A percentile compares a stretch with the other conserved stretches of the same genome.
These are phyloP conservation scores for Gephyroberyx darwinii DNA, from an alignment of 2,797 vertebrate species.

Conservation along the genomic window DNA sequence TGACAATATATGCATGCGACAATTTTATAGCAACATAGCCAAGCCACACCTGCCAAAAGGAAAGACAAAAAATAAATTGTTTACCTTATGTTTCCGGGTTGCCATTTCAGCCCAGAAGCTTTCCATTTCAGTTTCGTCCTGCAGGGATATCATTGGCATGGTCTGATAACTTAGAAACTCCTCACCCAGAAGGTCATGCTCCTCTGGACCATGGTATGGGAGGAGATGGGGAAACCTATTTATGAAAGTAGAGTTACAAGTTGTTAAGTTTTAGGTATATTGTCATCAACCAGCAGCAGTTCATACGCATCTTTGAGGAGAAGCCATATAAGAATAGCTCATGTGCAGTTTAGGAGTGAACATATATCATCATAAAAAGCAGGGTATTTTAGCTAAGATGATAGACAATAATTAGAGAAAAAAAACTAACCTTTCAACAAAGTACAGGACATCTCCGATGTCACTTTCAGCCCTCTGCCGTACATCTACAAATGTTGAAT, in stretches of 20 bases:
- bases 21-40: too few species aligned
- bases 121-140: slow-evolving; percentile 22
- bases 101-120: slow-evolving; percentile 38
- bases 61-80: neutral
- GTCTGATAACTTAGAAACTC: slow-evolving; percentile 36
- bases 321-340: slow-evolving; percentile 13
- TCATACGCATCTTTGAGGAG: slow-evolving; percentile 1
- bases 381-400: slow-evolving; percentile 5
- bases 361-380: neutral
- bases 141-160: slow-evolving; percentile 15
- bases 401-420: slow-evolving; percentile 9
- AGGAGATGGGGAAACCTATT: slow-evolving; percentile 41
- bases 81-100: slow-evolving; percentile 34
- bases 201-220: slow-evolving; percentile 35
- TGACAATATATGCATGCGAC: too few species aligned
- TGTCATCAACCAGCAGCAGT: slow-evolving; percentile 24
- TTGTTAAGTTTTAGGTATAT: slow-evolving; percentile 14
- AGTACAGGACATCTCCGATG: slow-evolving; percentile 24
- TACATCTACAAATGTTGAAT: slow-evolving; percentile 21
- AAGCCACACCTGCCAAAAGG: too few species aligned
- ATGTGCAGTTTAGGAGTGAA: slow-evolving; percentile 7
- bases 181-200: slow-evolving; percentile 27
- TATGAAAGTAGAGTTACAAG: slow-evolving; percentile 19
- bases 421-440: slow-evolving; percentile 39
- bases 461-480: slow-evolving; percentile 14